phyloP scores from a whole-genome alignment of 2,888 invertebrate genomes.

The Scrobipalpa atriplicella region DNA sequence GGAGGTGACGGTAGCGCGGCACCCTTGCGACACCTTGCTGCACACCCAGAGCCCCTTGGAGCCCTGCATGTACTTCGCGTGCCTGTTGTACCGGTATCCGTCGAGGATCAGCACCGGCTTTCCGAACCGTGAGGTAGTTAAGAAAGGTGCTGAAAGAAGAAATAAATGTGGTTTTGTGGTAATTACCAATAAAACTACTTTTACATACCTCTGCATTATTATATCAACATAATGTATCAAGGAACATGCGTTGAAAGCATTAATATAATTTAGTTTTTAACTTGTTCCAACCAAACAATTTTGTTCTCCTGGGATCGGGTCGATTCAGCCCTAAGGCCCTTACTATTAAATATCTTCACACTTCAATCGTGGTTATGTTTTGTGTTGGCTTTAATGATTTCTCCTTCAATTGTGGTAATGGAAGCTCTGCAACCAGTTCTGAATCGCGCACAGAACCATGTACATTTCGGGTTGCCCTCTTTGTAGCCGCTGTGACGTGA shows the following conservation, averaged over 20 bases:
- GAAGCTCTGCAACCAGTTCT: background rate
- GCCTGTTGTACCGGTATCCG: conserved; percentile 48
- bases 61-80: conserved; percentile 34
- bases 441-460: background rate
- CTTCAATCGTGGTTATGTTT: background rate
- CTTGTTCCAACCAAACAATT: no score
- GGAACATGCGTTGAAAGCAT: no score
- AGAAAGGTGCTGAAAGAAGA: conserved; percentile 33
- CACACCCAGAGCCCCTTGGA: conserved; percentile 45
- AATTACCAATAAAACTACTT: no score
- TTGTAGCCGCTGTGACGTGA: conserved; percentile 8
- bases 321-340: no score
- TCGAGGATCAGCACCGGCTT: conserved; percentile 41
- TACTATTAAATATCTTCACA: no score
- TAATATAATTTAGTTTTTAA: no score
- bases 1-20: conserved; percentile 44
- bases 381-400: background rate
- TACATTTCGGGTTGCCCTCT: background rate
- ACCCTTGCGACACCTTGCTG: conserved; percentile 38
- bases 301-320: no score
- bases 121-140: conserved; percentile 40
- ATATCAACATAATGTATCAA: no score
- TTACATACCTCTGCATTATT: no score
- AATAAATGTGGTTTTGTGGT: no score
- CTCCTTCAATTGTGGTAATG: background rate